Base-by-base conservation (phyloP, 1,140 invertebrate species). In the Heliconius nattereri region DNA sequence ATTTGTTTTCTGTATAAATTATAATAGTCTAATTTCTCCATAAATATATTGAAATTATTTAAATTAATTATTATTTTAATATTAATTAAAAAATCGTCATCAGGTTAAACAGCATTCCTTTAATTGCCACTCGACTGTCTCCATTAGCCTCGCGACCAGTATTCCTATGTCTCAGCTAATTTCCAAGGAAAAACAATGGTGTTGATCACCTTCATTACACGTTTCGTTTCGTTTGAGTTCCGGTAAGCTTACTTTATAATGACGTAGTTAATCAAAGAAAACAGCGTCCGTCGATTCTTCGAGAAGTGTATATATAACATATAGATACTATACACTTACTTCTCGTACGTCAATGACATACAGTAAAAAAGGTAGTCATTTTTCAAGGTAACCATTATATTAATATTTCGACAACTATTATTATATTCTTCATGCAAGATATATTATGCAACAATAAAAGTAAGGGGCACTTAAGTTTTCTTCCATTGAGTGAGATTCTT, bases 121-220 rank as follows among this genome's bases (percentile, higher is more conserved):
- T 66, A 66, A 66, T 66, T 66, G 11, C 26, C 60, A 35, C 32
- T 35, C 6, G 32, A 35, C 32, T 35, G 32, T 35, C 32, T 35
- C 7, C 0, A 35, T 35, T 35, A 35, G 7, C 54, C 7, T 29
- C 26, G 26, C 60, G n/a, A 60, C 60, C 60, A 66, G 23, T 16
- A 29, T 66, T 66, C 29, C 11, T 66, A 66, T n/a, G 26, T 57
- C 49, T 75, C 8, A 71, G 49, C 16, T 74, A 29, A 26, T 35
- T 75, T 75, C 29, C 29, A 75, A 40, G 74, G 54, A 20, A 40
- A 76, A 40, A 76, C 32, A 37, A 66, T 66, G 35, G 52, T 60
- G 74, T 70, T 66, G 74, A 52, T 74, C 45, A 74, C 74, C 74
- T 76, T 70, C 35, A 23, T 8, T 60, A 37, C 32, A 66, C 49